Conservation (phyloP, 2,888 invertebrate species). For the Mantis religiosa region DNA sequence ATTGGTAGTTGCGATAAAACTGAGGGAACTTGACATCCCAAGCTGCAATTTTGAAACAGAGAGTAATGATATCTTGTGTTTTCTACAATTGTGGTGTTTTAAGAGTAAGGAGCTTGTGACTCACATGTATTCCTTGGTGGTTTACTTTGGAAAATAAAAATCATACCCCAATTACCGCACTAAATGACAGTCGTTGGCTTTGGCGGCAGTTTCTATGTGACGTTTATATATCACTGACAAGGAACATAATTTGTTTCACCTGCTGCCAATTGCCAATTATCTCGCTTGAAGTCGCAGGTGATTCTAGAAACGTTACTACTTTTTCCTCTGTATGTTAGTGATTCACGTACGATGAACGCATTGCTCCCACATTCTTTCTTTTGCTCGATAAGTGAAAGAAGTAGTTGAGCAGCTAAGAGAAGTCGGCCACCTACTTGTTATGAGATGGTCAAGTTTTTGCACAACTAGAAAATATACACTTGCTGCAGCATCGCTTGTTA, state of each 20-base stretch:
- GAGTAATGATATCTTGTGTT: too few relatives aligned
- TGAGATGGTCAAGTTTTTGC: neutral
- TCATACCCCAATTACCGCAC: neutral
- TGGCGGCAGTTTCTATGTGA: neutral
- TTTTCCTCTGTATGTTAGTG: neutral
- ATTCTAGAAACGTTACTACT: neutral
- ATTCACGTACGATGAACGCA: neutral
- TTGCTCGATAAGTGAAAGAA: neutral
- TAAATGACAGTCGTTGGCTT: neutral
- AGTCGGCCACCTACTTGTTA: neutral
- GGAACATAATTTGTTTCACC: neutral
- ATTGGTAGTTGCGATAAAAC: too few relatives aligned
- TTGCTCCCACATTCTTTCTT: neutral
- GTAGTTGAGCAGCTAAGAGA: neutral
- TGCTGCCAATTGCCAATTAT: neutral
- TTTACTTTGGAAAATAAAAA: neutral
- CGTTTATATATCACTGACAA: neutral
- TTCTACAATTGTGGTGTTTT: too few relatives aligned
- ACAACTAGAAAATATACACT: neutral
- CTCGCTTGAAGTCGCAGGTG: neutral
- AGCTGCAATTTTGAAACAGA: too few relatives aligned
- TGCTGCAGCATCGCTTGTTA: neutral
- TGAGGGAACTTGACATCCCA: too few relatives aligned
- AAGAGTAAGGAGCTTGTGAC: neutral
- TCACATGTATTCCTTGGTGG: neutral